A percentile compares a stretch with the other conserved stretches of the same genome.
phyloP scores from a whole-genome alignment of 2,113 vertebrate genomes.

The Hirundichthys speculiger region DNA sequence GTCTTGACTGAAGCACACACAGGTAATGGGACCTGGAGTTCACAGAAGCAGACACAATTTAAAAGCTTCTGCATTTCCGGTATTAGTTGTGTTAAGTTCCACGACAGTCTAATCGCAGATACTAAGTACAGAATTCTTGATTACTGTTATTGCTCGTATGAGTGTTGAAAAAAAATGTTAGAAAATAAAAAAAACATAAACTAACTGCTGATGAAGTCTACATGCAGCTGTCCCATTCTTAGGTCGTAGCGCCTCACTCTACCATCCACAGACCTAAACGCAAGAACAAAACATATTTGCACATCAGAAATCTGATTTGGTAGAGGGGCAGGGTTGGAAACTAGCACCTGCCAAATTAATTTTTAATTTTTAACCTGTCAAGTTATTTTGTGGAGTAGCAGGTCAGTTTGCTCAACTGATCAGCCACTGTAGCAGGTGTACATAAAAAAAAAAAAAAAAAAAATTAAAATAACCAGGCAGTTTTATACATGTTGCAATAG shows the following conservation, averaged over 20 bases:
- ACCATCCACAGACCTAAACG: conserved; percentile 83
- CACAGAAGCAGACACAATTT: conserved; percentile 1
- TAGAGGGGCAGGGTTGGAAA: too few relatives aligned
- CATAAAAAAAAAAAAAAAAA: too few relatives aligned
- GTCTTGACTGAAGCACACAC: conserved; percentile 93
- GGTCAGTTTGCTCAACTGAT: too few relatives aligned
- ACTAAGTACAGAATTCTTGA: too few relatives aligned
- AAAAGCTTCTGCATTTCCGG: not conserved
- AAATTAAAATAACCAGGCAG: too few relatives aligned
- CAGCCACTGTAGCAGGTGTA: too few relatives aligned
- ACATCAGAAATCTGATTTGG: too few relatives aligned
- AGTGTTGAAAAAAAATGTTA: not conserved
- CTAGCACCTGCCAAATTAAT: too few relatives aligned
- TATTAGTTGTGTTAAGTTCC: too few relatives aligned
- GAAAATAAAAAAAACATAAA: conserved; percentile 54
- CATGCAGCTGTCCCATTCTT: conserved; percentile 87
- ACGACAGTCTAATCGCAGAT: not conserved
- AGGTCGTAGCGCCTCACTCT: conserved; percentile 89
- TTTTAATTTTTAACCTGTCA: too few relatives aligned
- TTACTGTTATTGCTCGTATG: not conserved
- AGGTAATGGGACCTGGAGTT: conserved; percentile 89
- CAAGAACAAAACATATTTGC: not conserved
- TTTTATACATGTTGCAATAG: too few relatives aligned
- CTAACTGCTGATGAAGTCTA: conserved; percentile 92
- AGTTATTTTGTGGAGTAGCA: too few relatives aligned